Percentiles rank a stretch among this genome's conserved stretches.
Conservation (phyloP, 2,888 invertebrate species). For the Anticlea derivata region DNA sequence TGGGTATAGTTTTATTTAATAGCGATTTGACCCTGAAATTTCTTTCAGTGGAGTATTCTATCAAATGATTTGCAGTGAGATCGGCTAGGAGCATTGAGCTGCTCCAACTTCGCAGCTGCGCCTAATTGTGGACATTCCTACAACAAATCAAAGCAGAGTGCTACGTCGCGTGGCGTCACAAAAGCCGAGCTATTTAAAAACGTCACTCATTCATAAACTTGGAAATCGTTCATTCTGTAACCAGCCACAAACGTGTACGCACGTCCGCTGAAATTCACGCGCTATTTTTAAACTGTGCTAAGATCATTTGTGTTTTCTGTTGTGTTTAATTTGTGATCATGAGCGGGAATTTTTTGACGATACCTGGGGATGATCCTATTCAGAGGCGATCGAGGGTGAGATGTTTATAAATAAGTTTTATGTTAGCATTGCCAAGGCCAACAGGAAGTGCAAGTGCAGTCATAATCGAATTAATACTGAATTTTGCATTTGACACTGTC, state of each 20-base stretch:
- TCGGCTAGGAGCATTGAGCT: conserved; percentile 23
- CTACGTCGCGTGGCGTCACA: conserved; percentile 56
- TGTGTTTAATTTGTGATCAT: conserved; percentile 59
- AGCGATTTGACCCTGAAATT: not conserved
- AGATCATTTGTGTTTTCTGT: conserved; percentile 40
- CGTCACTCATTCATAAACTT: conserved; percentile 81
- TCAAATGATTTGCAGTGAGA: conserved; percentile 17
- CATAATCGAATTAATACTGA: conserved; percentile 23
- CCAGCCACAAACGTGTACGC: conserved; percentile 65
- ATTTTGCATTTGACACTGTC: conserved; percentile 7
- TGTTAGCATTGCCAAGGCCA: conserved; percentile 21
- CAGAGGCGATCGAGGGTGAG: conserved; percentile 74
- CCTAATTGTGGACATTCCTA: conserved; percentile 56
- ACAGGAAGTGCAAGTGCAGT: conserved; percentile 17
- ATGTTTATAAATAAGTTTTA: conserved; percentile 32
- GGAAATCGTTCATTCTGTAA: conserved; percentile 54
- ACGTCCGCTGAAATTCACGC: conserved; percentile 48
- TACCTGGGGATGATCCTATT: conserved; percentile 72
- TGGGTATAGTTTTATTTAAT: not conserved
- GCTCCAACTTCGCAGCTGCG: conserved; percentile 29
- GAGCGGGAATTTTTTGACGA: conserved; percentile 79
- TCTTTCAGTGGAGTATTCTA: not conserved
- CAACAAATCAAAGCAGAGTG: conserved; percentile 65
- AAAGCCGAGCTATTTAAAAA: conserved; percentile 62
- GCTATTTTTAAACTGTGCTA: conserved; percentile 50